Evolutionary conservation across 2,797 vertebrate species (phyloP), one percentile per base, ranked within the genome.

Genomic region (Chiroxiphia lanceolata): DNA sequence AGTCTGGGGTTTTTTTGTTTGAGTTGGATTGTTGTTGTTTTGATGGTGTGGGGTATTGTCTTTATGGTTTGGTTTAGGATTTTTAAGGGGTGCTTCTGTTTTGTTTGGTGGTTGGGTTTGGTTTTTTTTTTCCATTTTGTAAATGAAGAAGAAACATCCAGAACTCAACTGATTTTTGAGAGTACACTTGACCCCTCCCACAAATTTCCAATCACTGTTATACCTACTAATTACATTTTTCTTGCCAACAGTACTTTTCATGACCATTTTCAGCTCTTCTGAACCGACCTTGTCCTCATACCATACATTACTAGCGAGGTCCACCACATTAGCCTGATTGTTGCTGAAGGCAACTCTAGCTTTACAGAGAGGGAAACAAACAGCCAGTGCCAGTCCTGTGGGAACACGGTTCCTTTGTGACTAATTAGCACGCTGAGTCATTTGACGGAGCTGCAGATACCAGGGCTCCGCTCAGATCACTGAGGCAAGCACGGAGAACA

Each of bases 321-420:
- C 65, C 25, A 15, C 17, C 54, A 34, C 10, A 3, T 7, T 23
- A 56, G 51, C 14, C 40, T 48, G 60, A 34, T 27, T 53, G 38
- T 2, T 18, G 36, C 70, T 51, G 56, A 87, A 89, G 47, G 47
- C 48, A 48, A 71, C 38, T 68, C 61, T 6, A 15, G 57, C 33
- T 74, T 83, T 56, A 33, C 13, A 54, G 31, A 45, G 45, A 82
- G n/a, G 42, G 45, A 74, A 87, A 85, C 67, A 95, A 86, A 81
- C 59, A 54, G 44, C 4, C 50, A 88, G 54, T 3, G 54, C 87
- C 85, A 72, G 77, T 54, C 67, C 85, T 61, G 34, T 0, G 1
- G 72, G 60, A 95, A 95, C 91, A 94, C 3, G 0, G 87, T 83
- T 95, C 83, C 68, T 94, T 93, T 90, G 92, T 95, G 86, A 76